Base-by-base conservation (phyloP, 2,113 vertebrate species). In the Pimephales promelas region DNA sequence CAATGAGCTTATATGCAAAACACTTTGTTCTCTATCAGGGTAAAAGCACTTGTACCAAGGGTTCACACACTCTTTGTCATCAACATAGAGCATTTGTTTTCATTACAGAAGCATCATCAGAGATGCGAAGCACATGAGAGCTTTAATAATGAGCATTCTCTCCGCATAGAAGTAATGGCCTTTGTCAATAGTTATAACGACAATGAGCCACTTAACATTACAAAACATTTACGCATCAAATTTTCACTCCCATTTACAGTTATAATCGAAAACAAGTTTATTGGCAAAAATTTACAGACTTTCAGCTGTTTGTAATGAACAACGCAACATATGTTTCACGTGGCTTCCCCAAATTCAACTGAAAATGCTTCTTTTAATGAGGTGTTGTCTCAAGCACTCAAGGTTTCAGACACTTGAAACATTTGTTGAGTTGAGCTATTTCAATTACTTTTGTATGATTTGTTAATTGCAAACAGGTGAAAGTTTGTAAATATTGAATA, bases 161-260 rank as follows among this genome's bases (percentile, higher is more conserved):
- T n/a, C 26, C 24, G 43, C 20, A 61, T 0, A 82, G 70, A 16
- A 56, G 54, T 28, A 10, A 20, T 26, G 59, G 56, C 6, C 59
- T 79, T 34, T 36, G 85, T 82, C 75, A 5, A 84, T 72, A 83
- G 73, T 83, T 85, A 49, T 14, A 84, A 34, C 66, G 49, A 77
- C 83, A 52, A 81, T 85, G 87, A 89, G 85, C 22, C 83, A 87
- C 84, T 84, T 88, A 84, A 83, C 62, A 31, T 71, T 43, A 24
- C 54, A 59, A 81, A 83, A 80, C 88, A 62, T 89, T 90, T 83
- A 89, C 45, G 57, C 71, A 61, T 68, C 86, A 85, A 45, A 90
- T 90, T 83, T 89, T 28, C 13, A 56, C 62, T n/a, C 7, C 36
- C 81, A 61, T 84, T 88, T 81, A 76, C 40, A 40, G 7, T 40